Conservation (phyloP, 1,140 invertebrate genomes). For the Trichomalopsis sarcophagae region DNA sequence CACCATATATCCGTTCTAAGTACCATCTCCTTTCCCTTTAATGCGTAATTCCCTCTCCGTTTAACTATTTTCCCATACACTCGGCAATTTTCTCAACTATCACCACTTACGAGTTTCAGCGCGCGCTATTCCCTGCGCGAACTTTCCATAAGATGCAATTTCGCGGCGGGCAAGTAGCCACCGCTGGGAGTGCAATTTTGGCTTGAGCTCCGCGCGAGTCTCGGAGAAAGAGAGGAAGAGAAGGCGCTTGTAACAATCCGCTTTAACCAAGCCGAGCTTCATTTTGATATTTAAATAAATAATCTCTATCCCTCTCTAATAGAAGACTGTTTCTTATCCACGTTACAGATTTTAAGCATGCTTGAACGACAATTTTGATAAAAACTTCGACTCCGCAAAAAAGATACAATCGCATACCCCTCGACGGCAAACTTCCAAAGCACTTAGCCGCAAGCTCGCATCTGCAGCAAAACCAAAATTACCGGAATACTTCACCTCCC, state of each 20-base stretch:
- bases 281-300: conserved; percentile 54
- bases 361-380: too few species aligned
- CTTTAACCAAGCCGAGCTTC: conserved; percentile 50
- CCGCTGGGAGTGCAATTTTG: conserved; percentile 58
- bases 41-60: conserved; percentile 8
- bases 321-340: too few species aligned
- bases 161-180: conserved; percentile 60
- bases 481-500: not conserved
- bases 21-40: not conserved
- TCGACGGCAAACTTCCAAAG: too few species aligned
- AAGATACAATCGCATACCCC: not conserved
- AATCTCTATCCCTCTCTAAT: not conserved
- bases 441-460: not conserved
- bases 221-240: not conserved
- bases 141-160: conserved; percentile 71
- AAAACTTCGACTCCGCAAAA: too few species aligned
- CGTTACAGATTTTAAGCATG: too few species aligned
- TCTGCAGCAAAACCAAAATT: not conserved
- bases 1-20: not conserved
- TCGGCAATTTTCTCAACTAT: conserved; percentile 61
- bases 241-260: conserved; percentile 51
- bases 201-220: not conserved
- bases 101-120: conserved; percentile 29
- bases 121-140: conserved; percentile 51
- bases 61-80: conserved; percentile 52